Base-by-base conservation (phyloP, 2,888 invertebrate species). In the Entomobrya proxima region DNA sequence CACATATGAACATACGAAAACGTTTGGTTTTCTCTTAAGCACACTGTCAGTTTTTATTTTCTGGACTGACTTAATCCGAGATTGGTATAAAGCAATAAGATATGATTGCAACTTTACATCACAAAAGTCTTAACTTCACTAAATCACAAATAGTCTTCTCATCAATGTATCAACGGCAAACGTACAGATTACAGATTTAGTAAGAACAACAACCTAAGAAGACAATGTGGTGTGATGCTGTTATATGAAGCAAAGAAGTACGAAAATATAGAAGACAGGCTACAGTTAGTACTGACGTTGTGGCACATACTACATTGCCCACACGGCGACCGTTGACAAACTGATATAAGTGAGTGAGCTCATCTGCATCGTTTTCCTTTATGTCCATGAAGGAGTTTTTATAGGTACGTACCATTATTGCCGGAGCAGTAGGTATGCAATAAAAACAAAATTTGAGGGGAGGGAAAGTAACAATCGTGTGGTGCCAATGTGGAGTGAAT, bases 311-410 rank as follows among this genome's bases (percentile, higher is more conserved):
- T n/a, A 40, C 44, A 80, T 58, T 50, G 47, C 58, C 30, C 44
- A 55, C 44, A 58, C 85, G 74, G 85, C 67, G 79, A 74, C 85
- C 85, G 85, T 85, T 85, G 85, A 78, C 78, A 85, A 85, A 85
- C 85, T 85, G 74, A 84, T 35, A n/a, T 55, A 50, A 55, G 40
- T 47, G 84, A 78, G 77, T 83, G 78, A 85, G 72, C 85, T 85
- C 85, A 85, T 85, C 85, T 85, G 58, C 78, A 79, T 47, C 78
- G 27, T 74, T 84, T 58, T 47, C 61, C 47, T 67, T 50, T 69
- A 47, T 55, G 37, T 72, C 81, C 81, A 81, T 81, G 81, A 82
- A 58, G 82, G 55, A 74, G 44, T 79, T 27, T 37, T 32, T 37
- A 58, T 82, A 55, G 84, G 77, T 84, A 77, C 69, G 72, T 84